Conservation (phyloP, 2,888 invertebrate genomes). For the Folsomia manolachei region DNA sequence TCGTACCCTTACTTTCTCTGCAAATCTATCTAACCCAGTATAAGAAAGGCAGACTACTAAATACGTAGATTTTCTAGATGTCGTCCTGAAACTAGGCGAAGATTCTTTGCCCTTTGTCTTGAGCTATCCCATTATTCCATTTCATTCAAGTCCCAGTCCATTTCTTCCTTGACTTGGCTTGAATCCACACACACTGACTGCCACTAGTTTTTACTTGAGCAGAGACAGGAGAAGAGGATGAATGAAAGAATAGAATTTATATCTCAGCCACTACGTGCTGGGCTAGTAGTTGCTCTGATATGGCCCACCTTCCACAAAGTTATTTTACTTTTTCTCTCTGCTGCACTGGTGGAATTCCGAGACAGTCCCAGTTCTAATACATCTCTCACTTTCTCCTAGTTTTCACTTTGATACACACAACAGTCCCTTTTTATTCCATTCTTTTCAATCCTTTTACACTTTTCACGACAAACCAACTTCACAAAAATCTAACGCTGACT, state of each 20-base stretch:
- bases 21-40: too few relatives aligned
- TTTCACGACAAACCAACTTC: slow-evolving; percentile 3
- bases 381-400: not conserved
- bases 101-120: slow-evolving; percentile 33
- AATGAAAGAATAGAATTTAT: slow-evolving; percentile 9
- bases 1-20: too few relatives aligned
- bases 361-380: slow-evolving; percentile 4
- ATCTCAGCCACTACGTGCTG: not conserved
- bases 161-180: slow-evolving; percentile 20
- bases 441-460: slow-evolving; percentile 6
- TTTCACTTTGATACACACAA: not conserved
- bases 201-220: slow-evolving; percentile 15
- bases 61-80: too few relatives aligned
- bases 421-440: slow-evolving; percentile 6
- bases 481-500: not conserved
- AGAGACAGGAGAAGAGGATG: not conserved
- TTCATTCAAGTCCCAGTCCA: slow-evolving; percentile 28
- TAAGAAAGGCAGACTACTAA: too few relatives aligned
- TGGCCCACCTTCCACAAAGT: not conserved
- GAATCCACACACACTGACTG: not conserved
- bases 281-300: not conserved
- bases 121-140: slow-evolving; percentile 29
- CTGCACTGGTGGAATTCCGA: not conserved
- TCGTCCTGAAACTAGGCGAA: not conserved
- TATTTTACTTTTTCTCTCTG: not conserved